Evolutionary conservation across 1,140 invertebrate species (phyloP).

Genomic region (Orius laevigatus): DNA sequence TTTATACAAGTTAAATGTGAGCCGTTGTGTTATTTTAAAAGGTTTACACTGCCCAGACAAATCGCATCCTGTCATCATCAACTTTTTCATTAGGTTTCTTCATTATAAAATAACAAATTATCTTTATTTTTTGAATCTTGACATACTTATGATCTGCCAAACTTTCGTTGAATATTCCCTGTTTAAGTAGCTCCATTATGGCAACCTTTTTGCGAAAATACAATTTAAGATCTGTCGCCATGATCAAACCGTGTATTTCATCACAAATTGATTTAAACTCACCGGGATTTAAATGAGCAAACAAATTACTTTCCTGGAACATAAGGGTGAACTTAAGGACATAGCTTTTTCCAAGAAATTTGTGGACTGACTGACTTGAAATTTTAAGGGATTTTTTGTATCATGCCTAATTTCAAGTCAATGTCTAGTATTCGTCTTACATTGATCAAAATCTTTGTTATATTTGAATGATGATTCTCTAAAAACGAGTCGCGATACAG

Average conservation of each 20-base stretch:
- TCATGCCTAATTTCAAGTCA: too few relatives aligned
- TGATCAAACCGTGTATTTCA: constrained; percentile 34
- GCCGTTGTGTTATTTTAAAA: constrained; percentile 25
- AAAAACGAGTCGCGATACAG: constrained; percentile 35
- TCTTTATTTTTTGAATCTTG: not conserved
- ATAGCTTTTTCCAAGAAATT: too few relatives aligned
- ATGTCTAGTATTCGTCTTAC: too few relatives aligned
- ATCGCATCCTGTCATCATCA: constrained; percentile 39
- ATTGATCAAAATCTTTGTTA: constrained; percentile 18
- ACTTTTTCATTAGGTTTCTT: constrained; percentile 30
- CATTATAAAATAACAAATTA: not conserved
- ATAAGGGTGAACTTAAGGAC: not conserved
- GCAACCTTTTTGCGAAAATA: constrained; percentile 29
- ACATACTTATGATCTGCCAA: too few relatives aligned
- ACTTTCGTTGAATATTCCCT: not conserved
- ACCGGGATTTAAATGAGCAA: constrained; percentile 1
- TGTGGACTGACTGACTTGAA: too few relatives aligned
- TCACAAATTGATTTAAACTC: constrained; percentile 23
- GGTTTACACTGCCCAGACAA: constrained; percentile 37
- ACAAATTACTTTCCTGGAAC: constrained; percentile 11
- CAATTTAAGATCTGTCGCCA: constrained; percentile 35
- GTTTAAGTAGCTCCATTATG: constrained; percentile 7
- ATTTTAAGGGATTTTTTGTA: too few relatives aligned
- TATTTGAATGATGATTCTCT: constrained; percentile 33
- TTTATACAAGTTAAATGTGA: too few relatives aligned